Conservation (phyloP, 2,113 vertebrate species). For the Triplophysa siluroides region DNA sequence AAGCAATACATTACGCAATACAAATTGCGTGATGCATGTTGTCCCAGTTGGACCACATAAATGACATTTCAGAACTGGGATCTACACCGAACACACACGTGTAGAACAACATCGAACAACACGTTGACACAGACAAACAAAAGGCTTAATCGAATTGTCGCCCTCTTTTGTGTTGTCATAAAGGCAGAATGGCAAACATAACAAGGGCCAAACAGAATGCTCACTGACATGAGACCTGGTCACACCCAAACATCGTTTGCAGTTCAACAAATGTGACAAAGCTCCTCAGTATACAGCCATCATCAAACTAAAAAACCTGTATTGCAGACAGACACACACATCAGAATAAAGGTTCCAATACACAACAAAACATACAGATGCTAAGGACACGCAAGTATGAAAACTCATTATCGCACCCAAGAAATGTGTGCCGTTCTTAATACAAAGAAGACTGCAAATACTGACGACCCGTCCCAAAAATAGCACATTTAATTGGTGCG, state of each 20-base stretch:
- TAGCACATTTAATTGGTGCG: constrained; percentile 32
- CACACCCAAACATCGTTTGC: constrained; percentile 32
- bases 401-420: background rate
- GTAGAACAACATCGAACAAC: background rate
- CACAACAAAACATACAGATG: background rate
- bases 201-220: constrained; percentile 18
- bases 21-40: background rate
- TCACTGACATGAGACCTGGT: constrained; percentile 2
- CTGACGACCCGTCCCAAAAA: background rate
- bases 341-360: background rate
- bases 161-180: background rate
- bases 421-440: constrained; percentile 7
- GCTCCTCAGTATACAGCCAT: constrained; percentile 15
- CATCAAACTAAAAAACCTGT: background rate
- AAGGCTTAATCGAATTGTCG: no score
- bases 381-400: background rate
- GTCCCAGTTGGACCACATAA: background rate
- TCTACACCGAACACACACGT: background rate
- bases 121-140: background rate
- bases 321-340: constrained; percentile 3
- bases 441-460: constrained; percentile 24
- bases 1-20: no score
- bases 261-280: constrained; percentile 28
- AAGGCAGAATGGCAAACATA: background rate
- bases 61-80: background rate